Evolutionary conservation across 2,113 vertebrate species (phyloP), one percentile per base, ranked within the genome.

Genomic region (Alouatta palliata): DNA sequence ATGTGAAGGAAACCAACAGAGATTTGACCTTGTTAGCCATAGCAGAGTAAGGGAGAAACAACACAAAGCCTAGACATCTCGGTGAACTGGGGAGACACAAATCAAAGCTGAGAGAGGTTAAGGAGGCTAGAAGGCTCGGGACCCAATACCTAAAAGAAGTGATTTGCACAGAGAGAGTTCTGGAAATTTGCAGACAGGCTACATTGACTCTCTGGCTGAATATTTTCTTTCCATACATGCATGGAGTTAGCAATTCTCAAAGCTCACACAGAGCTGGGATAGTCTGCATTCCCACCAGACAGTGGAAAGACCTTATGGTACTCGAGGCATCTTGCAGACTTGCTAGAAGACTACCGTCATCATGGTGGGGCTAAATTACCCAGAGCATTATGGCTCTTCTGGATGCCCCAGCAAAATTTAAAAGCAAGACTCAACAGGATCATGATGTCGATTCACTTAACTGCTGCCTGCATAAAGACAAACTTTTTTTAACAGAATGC

Each of bases 221-320:
- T 6, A 25, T 20, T 68, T 35, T 30, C 58, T 35, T 16, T 52
- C 14, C 0, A 4, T 27, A 5, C 13, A 16, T 4, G 21, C 0
- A 8, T 35, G 52, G 45, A 9, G 17, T 49, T 56, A 54, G 70
- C n/a, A 84, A 11, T 61, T 45, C 16, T 30, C 73, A 5, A 43
- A 68, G 19, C 5, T 66, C 17, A 68, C 20, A 45, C 35, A 52
- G 11, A 43, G 23, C 1, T 49, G n/a, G 47, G n/a, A 19, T 7
- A 5, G 21, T 56, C 6, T 94, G 5, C 8, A 66, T 54, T 23
- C 47, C 54, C 27, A 91, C 0, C 17, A 61, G 23, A 32, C 9
- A 58, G 7, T 14, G 10, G 30, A 64, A 5, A 76, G 23, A 68
- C 8, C 8, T 40, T 6, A 5, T 32, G 47, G 21, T 19, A 27